A percentile compares a stretch with the other conserved stretches of the same genome.
These are phyloP conservation scores for Hirudo medicinalis DNA, from an alignment of 1,140 invertebrate species.

Conservation along the genomic window DNA sequence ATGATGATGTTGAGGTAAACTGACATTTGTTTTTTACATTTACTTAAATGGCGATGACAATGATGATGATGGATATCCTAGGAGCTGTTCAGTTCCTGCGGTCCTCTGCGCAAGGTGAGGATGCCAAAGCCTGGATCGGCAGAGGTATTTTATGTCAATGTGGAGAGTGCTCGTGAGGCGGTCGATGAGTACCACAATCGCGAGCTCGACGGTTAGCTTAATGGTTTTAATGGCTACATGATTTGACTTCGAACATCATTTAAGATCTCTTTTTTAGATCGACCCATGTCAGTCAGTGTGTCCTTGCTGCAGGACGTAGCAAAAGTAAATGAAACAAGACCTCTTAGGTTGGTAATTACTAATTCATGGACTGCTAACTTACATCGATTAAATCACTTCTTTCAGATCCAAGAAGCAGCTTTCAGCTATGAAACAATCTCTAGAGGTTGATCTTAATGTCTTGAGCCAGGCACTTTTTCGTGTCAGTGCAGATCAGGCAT, in stretches of 20 bases:
- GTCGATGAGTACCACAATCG: slow-evolving; percentile 4
- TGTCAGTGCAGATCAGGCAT: background rate
- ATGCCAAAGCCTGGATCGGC: background rate
- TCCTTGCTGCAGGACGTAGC: background rate
- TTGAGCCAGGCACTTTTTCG: slow-evolving; percentile 1
- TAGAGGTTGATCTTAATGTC: background rate
- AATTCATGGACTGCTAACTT: background rate
- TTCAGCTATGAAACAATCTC: background rate
- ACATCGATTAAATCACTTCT: background rate
- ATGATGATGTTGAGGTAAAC: slow-evolving; percentile 7
- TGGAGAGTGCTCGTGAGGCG: background rate
- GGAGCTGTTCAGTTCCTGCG: slow-evolving; percentile 7
- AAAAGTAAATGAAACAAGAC: background rate
- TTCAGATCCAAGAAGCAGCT: slow-evolving; percentile 10
- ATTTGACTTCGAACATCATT: background rate
- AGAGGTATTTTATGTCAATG: background rate
- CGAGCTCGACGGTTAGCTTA: background rate
- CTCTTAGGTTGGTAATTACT: background rate
- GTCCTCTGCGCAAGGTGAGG: background rate
- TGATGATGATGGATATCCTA: background rate
- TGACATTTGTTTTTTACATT: background rate
- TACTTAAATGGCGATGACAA: background rate
- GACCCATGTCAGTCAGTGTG: background rate
- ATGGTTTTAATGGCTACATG: background rate
- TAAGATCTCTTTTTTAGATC: background rate